phyloP scores from a whole-genome alignment of 2,888 invertebrate species.

The Ophonus ardosiacus region DNA sequence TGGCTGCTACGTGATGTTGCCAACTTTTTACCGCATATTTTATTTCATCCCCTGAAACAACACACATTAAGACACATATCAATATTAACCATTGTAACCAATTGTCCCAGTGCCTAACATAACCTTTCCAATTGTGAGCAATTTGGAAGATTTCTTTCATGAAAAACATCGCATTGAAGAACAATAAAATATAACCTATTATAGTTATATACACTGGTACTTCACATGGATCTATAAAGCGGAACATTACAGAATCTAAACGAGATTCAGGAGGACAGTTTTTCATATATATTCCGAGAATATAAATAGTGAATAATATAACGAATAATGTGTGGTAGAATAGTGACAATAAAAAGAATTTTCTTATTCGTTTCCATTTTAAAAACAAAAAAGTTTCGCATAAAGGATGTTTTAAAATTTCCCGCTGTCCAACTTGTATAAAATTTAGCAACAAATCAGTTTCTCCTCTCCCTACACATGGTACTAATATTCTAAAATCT shows the following conservation, averaged over 20 bases:
- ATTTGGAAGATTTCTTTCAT: conserved; percentile 89
- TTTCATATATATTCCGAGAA: conserved; percentile 81
- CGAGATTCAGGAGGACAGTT: conserved; percentile 71
- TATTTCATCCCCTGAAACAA: conserved; percentile 74
- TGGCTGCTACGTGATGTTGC: conserved; percentile 89
- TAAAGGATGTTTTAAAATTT: conserved; percentile 88
- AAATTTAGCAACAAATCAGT: conserved; percentile 84
- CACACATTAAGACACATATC: conserved; percentile 83
- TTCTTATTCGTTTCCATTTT: conserved; percentile 90
- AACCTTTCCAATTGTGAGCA: conserved; percentile 84
- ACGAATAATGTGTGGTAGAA: conserved; percentile 88
- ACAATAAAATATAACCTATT: conserved; percentile 80
- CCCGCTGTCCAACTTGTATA: conserved; percentile 88
- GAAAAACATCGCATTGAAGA: conserved; percentile 81
- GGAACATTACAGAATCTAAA: background rate
- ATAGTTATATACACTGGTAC: conserved; percentile 69
- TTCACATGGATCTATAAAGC: conserved; percentile 67
- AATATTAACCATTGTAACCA: conserved; percentile 90
- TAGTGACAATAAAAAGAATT: conserved; percentile 88
- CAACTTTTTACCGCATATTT: conserved; percentile 76
- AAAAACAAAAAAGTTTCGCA: conserved; percentile 90
- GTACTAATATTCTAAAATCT: conserved; percentile 82
- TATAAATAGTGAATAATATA: conserved; percentile 84
- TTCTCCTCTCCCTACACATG: conserved; percentile 81
- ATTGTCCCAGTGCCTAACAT: conserved; percentile 90